Base-by-base conservation (phyloP, 1,140 invertebrate species). In the Dysdera silvatica region DNA sequence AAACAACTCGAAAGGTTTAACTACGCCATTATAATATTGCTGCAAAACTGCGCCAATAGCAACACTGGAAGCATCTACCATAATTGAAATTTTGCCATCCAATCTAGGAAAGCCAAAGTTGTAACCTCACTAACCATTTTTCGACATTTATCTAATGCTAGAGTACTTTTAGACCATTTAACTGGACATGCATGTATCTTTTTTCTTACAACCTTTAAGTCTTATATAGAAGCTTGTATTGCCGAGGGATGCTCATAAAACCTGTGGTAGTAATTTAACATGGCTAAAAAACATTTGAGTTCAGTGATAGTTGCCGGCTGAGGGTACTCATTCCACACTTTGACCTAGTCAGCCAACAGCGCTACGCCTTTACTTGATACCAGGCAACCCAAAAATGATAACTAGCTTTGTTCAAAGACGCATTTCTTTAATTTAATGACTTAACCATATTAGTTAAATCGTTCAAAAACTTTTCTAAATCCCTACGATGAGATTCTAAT, bases 81-180 rank as follows among this genome's bases (percentile, higher is more conserved):
- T 10, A 71, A 8, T 33, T 45, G 32, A 4, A 67, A n/a, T 26
- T 35, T 10, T 1, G 65, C 57, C 10, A 31, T 20, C 12, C 40
- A 52, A 16, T 28, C 23, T 31, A 53, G 68, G 18, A 62, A 55
- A 12, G 26, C 57, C 2, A 70, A 24, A 4, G 52, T 16, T n/a
- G 62, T 51, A 10, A 56, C 33, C n/a, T 32, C 28, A 1, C 68
- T 68, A 16, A 78, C 49, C 6, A 45, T 66, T 18, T 68, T n/a
- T 65, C 80, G 80, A 61, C 72, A 75, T 7, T 69, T 28, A 3
- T 70, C 55, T 64, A 80, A 79, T 0, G 77, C 73, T 58, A 48
- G 2, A 5, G 69, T 35, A n/a, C 6, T 72, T 37, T 4, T 61
- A 62, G 0, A 51, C 7, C 1, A 31, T 53, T 70, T 70, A 71